phyloP scores from a whole-genome alignment of 64 coral and sea anemone species.

The Montipora sp. region DNA sequence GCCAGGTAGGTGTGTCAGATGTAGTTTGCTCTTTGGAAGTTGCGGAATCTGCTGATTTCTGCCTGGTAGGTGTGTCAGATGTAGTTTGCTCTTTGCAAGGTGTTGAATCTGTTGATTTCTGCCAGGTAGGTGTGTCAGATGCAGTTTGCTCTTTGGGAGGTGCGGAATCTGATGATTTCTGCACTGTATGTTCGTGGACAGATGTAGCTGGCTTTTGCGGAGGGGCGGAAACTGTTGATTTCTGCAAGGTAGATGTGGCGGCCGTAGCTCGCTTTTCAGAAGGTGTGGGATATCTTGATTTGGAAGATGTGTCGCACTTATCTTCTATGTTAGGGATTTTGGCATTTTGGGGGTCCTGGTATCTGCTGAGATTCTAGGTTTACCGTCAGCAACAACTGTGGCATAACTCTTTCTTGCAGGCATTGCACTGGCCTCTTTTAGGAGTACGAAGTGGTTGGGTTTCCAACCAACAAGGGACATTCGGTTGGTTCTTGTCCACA shows the following conservation, averaged over 20 bases:
- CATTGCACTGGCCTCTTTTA: background rate
- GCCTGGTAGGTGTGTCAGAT: background rate
- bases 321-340: background rate
- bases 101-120: background rate
- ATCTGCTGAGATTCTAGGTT: background rate
- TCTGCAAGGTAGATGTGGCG: too few relatives aligned
- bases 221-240: too few relatives aligned
- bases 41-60: background rate
- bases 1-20: background rate
- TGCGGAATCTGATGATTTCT: too few relatives aligned
- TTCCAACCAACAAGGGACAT: background rate
- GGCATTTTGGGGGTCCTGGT: background rate
- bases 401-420: background rate
- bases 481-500: constrained; percentile 44
- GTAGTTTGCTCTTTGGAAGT: background rate
- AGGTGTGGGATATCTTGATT: background rate
- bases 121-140: background rate
- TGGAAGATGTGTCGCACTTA: background rate
- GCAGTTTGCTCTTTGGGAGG: background rate
- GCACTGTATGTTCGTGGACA: too few relatives aligned
- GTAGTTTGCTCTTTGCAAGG: background rate
- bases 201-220: too few relatives aligned
- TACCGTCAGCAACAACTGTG: background rate
- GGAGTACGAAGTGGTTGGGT: constrained; percentile 18
- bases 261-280: too few relatives aligned